phyloP scores from a whole-genome alignment of 2,888 invertebrate species.

The Tuberolachnus salignus region DNA sequence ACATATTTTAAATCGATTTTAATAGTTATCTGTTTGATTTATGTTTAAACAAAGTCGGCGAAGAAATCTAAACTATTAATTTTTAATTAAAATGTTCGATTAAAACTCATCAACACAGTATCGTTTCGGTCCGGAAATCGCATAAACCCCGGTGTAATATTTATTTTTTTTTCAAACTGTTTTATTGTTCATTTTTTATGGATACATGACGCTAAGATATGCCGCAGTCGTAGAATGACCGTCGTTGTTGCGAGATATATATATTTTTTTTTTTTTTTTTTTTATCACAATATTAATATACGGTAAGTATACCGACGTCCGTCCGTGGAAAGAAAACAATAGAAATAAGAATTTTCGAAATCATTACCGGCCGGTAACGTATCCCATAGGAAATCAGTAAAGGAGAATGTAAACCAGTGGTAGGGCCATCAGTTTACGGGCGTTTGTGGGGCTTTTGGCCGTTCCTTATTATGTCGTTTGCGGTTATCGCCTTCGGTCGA shows the following conservation, averaged over 20 bases:
- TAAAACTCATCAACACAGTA: no score
- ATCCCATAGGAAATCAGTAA: slow-evolving; percentile 53
- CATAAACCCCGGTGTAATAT: no score
- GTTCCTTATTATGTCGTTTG: slow-evolving; percentile 47
- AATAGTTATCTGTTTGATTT: no score
- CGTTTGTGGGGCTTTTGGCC: slow-evolving; percentile 11
- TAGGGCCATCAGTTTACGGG: slow-evolving; percentile 41
- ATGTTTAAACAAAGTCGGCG: no score
- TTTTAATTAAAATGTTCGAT: no score
- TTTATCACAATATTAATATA: slow-evolving; percentile 2
- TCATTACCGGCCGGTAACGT: slow-evolving; percentile 40
- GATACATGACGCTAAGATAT: background rate
- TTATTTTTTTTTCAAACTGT: background rate
- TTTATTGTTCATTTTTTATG: background rate
- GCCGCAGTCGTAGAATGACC: no score
- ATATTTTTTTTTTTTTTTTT: slow-evolving; percentile 7
- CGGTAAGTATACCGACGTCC: background rate
- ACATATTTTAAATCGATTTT: no score
- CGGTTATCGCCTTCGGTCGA: slow-evolving; percentile 5
- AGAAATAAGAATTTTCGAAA: slow-evolving; percentile 44
- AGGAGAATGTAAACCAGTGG: slow-evolving; percentile 42
- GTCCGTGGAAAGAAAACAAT: background rate
- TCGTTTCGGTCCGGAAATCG: no score
- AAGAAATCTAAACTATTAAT: no score
- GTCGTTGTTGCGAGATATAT: background rate